These are phyloP conservation scores for Dryas iulia DNA, from an alignment of 1,140 invertebrate genomes.

Conservation along the genomic window DNA sequence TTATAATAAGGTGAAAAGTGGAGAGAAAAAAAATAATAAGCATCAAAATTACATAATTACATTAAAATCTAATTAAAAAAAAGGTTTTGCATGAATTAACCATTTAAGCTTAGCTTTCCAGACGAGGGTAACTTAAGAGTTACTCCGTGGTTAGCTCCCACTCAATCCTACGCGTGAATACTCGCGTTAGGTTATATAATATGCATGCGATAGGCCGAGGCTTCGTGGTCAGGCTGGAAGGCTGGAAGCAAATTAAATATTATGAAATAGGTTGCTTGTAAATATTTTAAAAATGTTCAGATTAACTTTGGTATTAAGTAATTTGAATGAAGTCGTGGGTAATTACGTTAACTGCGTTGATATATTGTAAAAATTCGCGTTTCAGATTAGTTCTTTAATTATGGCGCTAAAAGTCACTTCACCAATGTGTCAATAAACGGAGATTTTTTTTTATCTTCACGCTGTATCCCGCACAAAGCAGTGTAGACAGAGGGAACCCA, in stretches of 20 bases:
- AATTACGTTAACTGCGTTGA: neutral
- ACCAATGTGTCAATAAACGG: no score
- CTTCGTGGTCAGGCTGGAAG: conserved; percentile 9
- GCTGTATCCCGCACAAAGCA: no score
- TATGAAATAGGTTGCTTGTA: conserved; percentile 10
- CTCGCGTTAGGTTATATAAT: conserved; percentile 21
- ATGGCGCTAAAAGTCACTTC: no score
- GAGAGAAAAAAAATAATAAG: no score
- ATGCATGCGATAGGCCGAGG: conserved; percentile 15
- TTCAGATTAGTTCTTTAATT: no score
- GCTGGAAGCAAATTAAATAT: conserved; percentile 17
- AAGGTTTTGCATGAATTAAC: neutral
- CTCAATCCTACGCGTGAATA: conserved; percentile 12
- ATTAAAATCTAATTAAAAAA: neutral
- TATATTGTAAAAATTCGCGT: no score
- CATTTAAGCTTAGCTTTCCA: neutral
- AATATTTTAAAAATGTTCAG: neutral
- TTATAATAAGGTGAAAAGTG: no score
- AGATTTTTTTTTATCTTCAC: no score
- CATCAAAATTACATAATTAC: no score
- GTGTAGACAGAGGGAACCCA: no score
- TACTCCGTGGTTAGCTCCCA: conserved; percentile 20
- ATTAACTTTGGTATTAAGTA: neutral
- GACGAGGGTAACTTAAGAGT: neutral
- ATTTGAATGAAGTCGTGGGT: neutral